Conservation (phyloP, 2,113 vertebrate genomes). For the Myotis davidii region DNA sequence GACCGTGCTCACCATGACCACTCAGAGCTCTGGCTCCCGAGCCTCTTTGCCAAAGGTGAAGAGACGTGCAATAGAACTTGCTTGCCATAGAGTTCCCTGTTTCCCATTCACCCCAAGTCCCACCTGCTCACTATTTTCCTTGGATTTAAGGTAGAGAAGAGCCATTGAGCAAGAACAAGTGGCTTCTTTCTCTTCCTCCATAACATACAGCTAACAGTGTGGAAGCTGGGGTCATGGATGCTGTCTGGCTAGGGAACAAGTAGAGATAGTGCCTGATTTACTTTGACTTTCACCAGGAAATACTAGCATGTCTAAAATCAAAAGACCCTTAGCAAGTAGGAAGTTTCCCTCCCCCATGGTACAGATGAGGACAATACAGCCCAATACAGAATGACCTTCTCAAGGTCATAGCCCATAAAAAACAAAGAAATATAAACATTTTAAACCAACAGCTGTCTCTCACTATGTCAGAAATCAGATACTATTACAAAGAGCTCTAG, state of each 20-base stretch:
- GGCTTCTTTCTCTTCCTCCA: background rate
- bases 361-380: constrained; percentile 7
- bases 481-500: constrained; percentile 38
- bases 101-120: background rate
- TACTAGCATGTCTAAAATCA: background rate
- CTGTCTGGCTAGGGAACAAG: background rate
- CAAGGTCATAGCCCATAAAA: constrained; percentile 23
- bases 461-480: constrained; percentile 21
- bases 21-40: constrained; percentile 94
- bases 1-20: constrained; percentile 96
- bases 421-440: constrained; percentile 47
- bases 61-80: constrained; percentile 13
- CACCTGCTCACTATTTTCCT: background rate
- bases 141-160: background rate
- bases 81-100: constrained; percentile 4
- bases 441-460: constrained; percentile 36
- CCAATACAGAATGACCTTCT: constrained; percentile 45
- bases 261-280: background rate
- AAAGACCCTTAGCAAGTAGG: constrained; percentile 11
- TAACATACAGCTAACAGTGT: background rate
- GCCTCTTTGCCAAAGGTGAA: constrained; percentile 94
- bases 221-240: background rate
- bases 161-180: background rate
- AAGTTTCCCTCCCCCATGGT: background rate
- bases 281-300: constrained; percentile 18